Evolutionary conservation across 2,113 vertebrate genomes (phyloP), one percentile per base, ranked within the genome.

Genomic region (Grus americana): DNA sequence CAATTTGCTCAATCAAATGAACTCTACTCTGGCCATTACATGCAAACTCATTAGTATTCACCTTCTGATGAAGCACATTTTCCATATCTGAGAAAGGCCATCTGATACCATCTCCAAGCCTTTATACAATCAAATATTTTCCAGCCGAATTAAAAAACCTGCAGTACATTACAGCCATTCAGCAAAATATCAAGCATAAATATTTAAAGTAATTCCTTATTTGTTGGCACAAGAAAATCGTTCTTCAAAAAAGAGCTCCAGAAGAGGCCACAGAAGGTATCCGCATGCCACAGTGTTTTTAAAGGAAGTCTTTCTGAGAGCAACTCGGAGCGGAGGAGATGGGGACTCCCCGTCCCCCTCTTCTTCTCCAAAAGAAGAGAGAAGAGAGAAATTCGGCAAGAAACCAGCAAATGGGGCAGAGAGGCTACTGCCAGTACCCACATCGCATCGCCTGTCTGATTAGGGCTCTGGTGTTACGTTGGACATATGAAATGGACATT

Each of bases 161-260:
- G 91, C 91, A 91, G 76, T 2, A 17, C 72, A 59, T 90, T 91
- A 79, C 61, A 57, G 74, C 13, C 66, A 21, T 42, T 55, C 86
- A 93, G 73, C 61, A 65, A 47, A 79, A 50, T 24, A 65, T 5
- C 44, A 63, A 76, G 70, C 75, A 65, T 23, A n/a, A 90, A 61
- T 79, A 80, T 79, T 93, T 89, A 79, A 97, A 97, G 73, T 42
- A 87, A 92, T 92, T 93, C 92, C 94, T 89, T 46, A 94, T 95
- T 93, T 95, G 49, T 4, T 95, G 96, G 95, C 93, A 95, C n/a
- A 29, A 82, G 88, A 78, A 86, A 88, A 79, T 12, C 32, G 10
- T 58, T 91, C 82, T 85, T 93, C 88, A 87, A 89, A 85, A 85
- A 62, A 38, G 29, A 76, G 57, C 47, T 67, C 46, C 74, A 75